Evolutionary conservation across 2,113 vertebrate genomes (phyloP), one percentile per base, ranked within the genome.

Genomic region (Chaenocephalus aceratus): DNA sequence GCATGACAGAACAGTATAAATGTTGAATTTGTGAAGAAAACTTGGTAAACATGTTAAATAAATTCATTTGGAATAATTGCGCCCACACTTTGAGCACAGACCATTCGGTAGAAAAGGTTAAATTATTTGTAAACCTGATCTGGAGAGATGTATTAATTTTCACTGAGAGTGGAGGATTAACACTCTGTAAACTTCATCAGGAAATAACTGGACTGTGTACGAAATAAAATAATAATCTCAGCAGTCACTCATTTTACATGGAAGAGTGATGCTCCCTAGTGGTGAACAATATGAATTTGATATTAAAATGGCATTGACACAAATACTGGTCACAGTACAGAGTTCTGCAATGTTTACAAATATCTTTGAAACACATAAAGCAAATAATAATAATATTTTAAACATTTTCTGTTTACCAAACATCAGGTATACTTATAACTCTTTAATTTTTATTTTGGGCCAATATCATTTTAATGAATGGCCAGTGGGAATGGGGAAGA

Each of bases 241-340:
- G 36, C 21, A 16, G 13, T 70, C 36, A 56, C 23, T 49, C 7
- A 41, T 68, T 44, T 61, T 44, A 80, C 3, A 23, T 69, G 72
- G 69, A 21, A 77, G 48, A 69, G 9, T 88, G 87, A 89, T 84
- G 88, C 93, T 92, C 71, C 83, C 88, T 41, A 68, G 87, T 92
- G 93, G 91, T 59, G 9, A 60, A 76, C 3, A 72, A 5, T 5
- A 54, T 26, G 23, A 80, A 64, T 11, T 58, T 21, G 2, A 62
- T 21, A 41, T 73, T 44, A 21, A 77, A 79, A 53, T 14, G 8
- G 6, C 12, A 73, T 66, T 62, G 57, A 61, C 69, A 78, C 62
- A 54, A 80, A 69, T 4, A 68, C 36, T 65, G 62, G 12, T 63
- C 23, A 26, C 10, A 65, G 46, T 23, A 10, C 34, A 51, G 8